These are phyloP conservation scores for Proisotoma minuta DNA, from an alignment of 2,888 invertebrate genomes.

Conservation along the genomic window DNA sequence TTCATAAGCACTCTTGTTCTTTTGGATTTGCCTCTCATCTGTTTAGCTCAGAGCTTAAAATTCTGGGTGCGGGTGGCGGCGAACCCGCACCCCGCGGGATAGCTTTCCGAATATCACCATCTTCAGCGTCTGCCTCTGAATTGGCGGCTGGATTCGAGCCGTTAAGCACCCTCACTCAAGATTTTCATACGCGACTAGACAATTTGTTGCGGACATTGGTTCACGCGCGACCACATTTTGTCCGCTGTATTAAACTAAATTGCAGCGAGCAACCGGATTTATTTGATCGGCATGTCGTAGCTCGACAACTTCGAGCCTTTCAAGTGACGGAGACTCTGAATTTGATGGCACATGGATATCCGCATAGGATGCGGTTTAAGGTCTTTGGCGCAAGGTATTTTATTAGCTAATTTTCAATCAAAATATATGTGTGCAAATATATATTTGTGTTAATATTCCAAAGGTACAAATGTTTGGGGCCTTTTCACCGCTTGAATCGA, in stretches of 20 bases:
- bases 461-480: constrained; percentile 77
- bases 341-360: constrained; percentile 74
- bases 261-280: constrained; percentile 71
- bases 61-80: constrained; percentile 61
- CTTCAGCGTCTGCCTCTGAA: constrained; percentile 61
- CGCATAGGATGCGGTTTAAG: constrained; percentile 90
- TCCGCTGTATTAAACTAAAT: constrained; percentile 86
- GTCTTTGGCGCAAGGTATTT: constrained; percentile 65
- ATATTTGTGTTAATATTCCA: no score
- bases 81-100: constrained; percentile 71
- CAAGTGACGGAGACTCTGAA: constrained; percentile 91
- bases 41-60: constrained; percentile 88
- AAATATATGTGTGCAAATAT: no score
- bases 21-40: constrained; percentile 95
- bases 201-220: constrained; percentile 84
- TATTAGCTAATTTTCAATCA: neutral
- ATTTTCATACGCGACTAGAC: constrained; percentile 89
- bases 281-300: constrained; percentile 78
- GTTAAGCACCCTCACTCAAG: constrained; percentile 84
- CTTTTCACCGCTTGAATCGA: constrained; percentile 58
- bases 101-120: constrained; percentile 83
- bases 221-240: constrained; percentile 90
- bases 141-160: constrained; percentile 58
- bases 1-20: constrained; percentile 86
- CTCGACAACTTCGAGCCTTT: constrained; percentile 81